These are phyloP conservation scores for Dolichopus griseipennis DNA, from an alignment of 2,888 invertebrate genomes.

Conservation along the genomic window DNA sequence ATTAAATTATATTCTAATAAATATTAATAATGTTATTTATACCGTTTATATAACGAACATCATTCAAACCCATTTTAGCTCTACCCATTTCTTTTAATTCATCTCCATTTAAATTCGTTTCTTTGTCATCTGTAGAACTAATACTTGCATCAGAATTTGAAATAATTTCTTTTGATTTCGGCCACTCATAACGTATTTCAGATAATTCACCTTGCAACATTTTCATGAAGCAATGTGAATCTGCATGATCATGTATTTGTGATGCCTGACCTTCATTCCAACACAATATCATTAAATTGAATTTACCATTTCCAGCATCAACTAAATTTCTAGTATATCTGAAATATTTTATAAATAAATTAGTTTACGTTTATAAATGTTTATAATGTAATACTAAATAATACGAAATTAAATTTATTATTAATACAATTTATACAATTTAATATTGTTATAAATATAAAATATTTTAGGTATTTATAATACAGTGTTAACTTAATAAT, in stretches of 20 bases:
- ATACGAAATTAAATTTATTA: no score
- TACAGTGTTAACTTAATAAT: no score
- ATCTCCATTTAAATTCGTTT: constrained; percentile 36
- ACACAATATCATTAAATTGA: constrained; percentile 95
- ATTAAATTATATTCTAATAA: not conserved
- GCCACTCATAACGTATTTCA: constrained; percentile 9
- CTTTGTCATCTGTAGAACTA: constrained; percentile 23
- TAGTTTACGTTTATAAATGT: not conserved
- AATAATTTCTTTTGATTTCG: constrained; percentile 13
- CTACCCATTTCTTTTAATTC: constrained; percentile 59
- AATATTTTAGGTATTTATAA: no score
- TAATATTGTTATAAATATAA: no score
- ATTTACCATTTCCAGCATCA: constrained; percentile 92
- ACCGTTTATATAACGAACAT: constrained; percentile 95
- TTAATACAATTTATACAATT: no score
- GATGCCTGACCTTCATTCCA: constrained; percentile 96
- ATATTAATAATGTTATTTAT: constrained; percentile 5
- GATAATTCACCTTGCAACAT: constrained; percentile 55
- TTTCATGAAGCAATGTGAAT: constrained; percentile 98
- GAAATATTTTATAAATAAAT: constrained; percentile 22
- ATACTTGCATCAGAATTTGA: constrained; percentile 20
- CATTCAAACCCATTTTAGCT: constrained; percentile 58
- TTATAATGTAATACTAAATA: not conserved
- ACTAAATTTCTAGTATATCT: constrained; percentile 95
- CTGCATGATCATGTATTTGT: constrained; percentile 91